A percentile compares a stretch with the other conserved stretches of the same genome.
These are phyloP conservation scores for Calliphora vicina DNA, from an alignment of 1,140 invertebrate genomes.

Conservation along the genomic window DNA sequence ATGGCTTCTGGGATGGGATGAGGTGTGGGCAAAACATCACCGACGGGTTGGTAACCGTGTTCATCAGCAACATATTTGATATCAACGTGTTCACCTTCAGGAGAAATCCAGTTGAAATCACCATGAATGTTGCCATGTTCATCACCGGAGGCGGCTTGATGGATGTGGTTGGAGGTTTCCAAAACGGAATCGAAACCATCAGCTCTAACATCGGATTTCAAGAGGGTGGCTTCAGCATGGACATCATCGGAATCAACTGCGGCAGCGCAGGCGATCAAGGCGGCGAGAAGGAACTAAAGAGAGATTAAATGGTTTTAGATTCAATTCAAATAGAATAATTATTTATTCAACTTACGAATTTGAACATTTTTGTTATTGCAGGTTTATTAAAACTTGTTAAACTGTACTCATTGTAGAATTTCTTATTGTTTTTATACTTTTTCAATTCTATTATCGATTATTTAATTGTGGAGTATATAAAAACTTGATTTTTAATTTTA, in stretches of 20 bases:
- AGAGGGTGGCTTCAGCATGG: constrained; percentile 46
- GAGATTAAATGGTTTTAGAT: background rate
- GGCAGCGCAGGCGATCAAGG: constrained; percentile 6
- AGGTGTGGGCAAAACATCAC: constrained; percentile 67
- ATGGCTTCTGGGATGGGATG: constrained; percentile 66
- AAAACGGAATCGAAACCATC: constrained; percentile 65
- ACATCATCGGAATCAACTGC: constrained; percentile 43
- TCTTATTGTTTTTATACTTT: no score
- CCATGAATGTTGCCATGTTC: constrained; percentile 55
- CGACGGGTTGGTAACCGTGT: constrained; percentile 42
- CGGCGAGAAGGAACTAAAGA: constrained; percentile 27
- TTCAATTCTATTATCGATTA: no score
- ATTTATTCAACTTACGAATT: constrained; percentile 36
- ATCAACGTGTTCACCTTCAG: constrained; percentile 57
- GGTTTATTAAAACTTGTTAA: no score
- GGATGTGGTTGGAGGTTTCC: constrained; percentile 69
- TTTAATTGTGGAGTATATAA: no score
- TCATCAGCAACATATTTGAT: constrained; percentile 67
- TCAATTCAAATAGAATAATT: background rate
- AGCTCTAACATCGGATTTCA: constrained; percentile 49
- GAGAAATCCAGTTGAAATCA: constrained; percentile 44
- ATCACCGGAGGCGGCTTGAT: constrained; percentile 65
- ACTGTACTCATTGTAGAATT: no score
- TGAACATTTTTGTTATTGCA: constrained; percentile 34
- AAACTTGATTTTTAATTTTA: no score